phyloP scores from a whole-genome alignment of 2,113 vertebrate genomes.

The Callipepla squamata region DNA sequence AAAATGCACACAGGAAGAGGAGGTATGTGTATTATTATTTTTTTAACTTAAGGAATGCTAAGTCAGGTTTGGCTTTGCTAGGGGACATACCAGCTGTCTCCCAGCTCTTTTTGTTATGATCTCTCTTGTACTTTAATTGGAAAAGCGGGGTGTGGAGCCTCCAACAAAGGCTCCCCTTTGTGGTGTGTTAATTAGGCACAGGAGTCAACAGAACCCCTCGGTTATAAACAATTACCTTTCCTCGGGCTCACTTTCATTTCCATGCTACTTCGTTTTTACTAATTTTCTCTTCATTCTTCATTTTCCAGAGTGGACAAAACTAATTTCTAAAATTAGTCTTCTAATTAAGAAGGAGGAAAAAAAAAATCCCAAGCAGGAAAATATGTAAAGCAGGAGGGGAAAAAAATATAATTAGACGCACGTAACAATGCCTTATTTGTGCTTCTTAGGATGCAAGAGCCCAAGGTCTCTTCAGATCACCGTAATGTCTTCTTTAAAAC shows the following conservation, averaged over 20 bases:
- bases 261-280: slow-evolving; percentile 14
- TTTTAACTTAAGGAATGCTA: background rate
- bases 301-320: slow-evolving; percentile 41
- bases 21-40: background rate
- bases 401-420: background rate
- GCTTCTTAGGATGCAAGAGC: background rate
- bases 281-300: slow-evolving; percentile 35
- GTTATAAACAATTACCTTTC: slow-evolving; percentile 61
- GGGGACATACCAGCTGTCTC: slow-evolving; percentile 24
- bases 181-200: slow-evolving; percentile 58
- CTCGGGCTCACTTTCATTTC: slow-evolving; percentile 48
- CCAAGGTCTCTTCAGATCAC: slow-evolving; percentile 6
- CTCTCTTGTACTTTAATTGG: slow-evolving; percentile 53
- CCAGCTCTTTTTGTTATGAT: slow-evolving; percentile 20
- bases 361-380: background rate
- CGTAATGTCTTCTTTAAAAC: background rate
- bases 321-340: slow-evolving; percentile 55
- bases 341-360: slow-evolving; percentile 1
- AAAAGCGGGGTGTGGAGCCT: slow-evolving; percentile 49
- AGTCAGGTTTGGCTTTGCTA: slow-evolving; percentile 39
- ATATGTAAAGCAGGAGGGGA: background rate
- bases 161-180: slow-evolving; percentile 61
- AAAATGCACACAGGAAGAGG: background rate
- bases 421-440: background rate
- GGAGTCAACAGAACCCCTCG: slow-evolving; percentile 54